These are phyloP conservation scores for Chaetodon auriga DNA, from an alignment of 2,113 vertebrate species.

Conservation along the genomic window DNA sequence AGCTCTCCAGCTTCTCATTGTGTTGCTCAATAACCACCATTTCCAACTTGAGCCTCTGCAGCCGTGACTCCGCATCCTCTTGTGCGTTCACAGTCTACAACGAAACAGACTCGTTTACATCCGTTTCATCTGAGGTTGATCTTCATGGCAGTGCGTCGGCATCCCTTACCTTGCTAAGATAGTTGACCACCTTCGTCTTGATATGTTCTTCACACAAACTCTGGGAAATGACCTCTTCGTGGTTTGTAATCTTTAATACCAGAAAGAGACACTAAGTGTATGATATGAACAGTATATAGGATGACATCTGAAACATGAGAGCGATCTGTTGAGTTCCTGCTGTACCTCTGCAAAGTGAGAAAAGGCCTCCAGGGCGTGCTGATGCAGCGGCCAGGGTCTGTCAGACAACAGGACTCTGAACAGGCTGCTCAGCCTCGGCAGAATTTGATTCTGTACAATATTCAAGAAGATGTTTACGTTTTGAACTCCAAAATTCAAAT, in stretches of 20 bases:
- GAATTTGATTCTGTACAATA: constrained; percentile 84
- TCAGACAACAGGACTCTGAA: constrained; percentile 88
- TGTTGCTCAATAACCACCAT: constrained; percentile 71
- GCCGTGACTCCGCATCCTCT: constrained; percentile 81
- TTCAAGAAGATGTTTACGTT: neutral
- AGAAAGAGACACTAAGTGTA: constrained; percentile 30
- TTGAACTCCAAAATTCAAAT: neutral
- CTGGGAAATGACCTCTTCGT: constrained; percentile 91
- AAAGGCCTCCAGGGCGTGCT: constrained; percentile 92
- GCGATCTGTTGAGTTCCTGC: neutral
- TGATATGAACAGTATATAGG: neutral
- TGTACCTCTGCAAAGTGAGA: constrained; percentile 93
- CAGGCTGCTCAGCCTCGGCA: constrained; percentile 86
- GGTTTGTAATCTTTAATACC: constrained; percentile 88
- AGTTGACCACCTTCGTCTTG: constrained; percentile 90
- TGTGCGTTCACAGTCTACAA: constrained; percentile 80
- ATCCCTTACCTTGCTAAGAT: constrained; percentile 91
- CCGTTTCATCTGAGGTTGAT: no score
- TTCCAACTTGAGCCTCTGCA: constrained; percentile 86
- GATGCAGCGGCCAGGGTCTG: constrained; percentile 89
- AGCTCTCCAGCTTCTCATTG: constrained; percentile 55
- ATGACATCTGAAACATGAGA: neutral
- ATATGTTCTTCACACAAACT: constrained; percentile 89
- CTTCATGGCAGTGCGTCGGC: neutral
- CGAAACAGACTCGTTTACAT: neutral